These are phyloP conservation scores for Thomomys bottae DNA, from an alignment of 2,113 vertebrate species.

Conservation along the genomic window DNA sequence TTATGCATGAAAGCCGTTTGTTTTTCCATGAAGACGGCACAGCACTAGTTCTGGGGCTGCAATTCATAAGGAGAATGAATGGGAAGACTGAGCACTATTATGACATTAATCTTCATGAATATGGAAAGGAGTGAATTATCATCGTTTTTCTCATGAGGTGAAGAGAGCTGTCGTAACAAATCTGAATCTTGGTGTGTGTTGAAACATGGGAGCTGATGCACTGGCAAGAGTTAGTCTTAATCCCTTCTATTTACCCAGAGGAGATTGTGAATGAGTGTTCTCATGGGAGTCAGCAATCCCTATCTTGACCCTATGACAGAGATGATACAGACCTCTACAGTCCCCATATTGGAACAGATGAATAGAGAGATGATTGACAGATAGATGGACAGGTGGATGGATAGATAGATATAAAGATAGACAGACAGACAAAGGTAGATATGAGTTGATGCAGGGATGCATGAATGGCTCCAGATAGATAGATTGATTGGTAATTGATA, in stretches of 20 bases:
- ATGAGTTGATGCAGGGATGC: too few relatives aligned
- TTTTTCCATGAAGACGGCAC: conserved; percentile 68
- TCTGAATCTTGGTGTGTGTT: conserved; percentile 51
- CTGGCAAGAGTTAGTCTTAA: background rate
- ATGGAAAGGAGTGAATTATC: conserved; percentile 75
- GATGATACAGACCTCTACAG: background rate
- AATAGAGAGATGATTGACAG: too few relatives aligned
- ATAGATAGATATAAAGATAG: too few relatives aligned
- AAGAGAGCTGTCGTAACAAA: conserved; percentile 69
- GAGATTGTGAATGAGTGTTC: background rate
- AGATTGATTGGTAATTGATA: too few relatives aligned
- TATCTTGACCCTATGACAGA: background rate
- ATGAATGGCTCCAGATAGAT: too few relatives aligned
- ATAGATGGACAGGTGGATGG: too few relatives aligned
- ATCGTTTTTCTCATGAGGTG: conserved; percentile 69
- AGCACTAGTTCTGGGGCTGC: conserved; percentile 64
- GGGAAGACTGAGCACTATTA: conserved; percentile 47
- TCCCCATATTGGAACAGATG: background rate
- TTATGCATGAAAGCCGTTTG: conserved; percentile 76
- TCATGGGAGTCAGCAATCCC: background rate
- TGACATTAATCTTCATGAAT: conserved; percentile 78
- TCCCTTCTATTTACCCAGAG: background rate
- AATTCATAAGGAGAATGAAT: conserved; percentile 61
- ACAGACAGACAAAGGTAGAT: too few relatives aligned
- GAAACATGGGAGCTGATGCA: background rate